These are phyloP conservation scores for Helicolenus hilgendorfi DNA, from an alignment of 2,797 vertebrate species.

Conservation along the genomic window DNA sequence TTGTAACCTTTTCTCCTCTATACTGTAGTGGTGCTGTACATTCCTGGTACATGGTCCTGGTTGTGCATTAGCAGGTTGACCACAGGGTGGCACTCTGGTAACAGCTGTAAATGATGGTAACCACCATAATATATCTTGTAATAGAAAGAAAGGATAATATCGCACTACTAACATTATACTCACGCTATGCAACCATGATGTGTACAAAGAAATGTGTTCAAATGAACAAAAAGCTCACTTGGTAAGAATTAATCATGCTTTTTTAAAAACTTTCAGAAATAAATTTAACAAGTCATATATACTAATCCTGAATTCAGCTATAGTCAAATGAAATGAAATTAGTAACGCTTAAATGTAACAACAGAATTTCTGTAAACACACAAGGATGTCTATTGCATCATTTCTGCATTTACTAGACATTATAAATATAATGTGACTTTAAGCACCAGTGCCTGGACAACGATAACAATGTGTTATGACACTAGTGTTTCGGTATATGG, in stretches of 20 bases:
- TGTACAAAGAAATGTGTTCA: background rate
- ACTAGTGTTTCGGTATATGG: background rate
- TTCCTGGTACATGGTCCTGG: background rate
- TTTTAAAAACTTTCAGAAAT: background rate
- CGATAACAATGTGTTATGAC: background rate
- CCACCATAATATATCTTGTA: constrained; percentile 6
- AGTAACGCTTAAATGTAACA: background rate
- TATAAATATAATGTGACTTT: constrained; percentile 2
- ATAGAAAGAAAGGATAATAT: constrained; percentile 5
- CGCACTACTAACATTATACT: background rate
- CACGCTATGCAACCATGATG: background rate
- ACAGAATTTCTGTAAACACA: background rate
- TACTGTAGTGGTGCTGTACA: background rate
- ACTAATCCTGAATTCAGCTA: background rate
- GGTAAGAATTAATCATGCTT: background rate
- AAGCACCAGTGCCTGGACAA: background rate
- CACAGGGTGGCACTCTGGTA: constrained; percentile 79
- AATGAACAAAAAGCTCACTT: background rate
- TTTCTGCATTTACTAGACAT: background rate
- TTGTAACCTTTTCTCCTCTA: background rate
- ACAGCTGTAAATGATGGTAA: constrained; percentile 51
- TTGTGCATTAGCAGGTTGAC: constrained; percentile 38
- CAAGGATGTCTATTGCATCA: background rate
- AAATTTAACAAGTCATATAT: background rate
- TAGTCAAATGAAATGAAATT: background rate